Evolutionary conservation across 2,797 vertebrate genomes (phyloP).

Genomic region (Phaenicophaeus curvirostris): DNA sequence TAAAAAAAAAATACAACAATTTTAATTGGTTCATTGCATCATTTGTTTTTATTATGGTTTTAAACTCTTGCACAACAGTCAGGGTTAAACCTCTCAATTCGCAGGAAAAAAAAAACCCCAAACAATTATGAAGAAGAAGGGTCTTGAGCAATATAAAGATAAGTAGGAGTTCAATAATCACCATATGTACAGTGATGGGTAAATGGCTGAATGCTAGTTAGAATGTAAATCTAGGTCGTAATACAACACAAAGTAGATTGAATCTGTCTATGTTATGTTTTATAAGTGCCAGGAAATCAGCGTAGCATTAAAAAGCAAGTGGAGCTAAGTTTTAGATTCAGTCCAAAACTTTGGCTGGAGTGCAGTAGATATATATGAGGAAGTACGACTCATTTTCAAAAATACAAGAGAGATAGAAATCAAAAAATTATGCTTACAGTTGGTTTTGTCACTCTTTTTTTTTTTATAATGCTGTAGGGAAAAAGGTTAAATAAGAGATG

Average conservation of each 20-base stretch:
- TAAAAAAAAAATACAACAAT: conserved; percentile 64
- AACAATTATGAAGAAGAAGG: not conserved
- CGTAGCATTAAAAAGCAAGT: not conserved
- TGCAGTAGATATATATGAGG: not conserved
- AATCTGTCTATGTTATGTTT: not conserved
- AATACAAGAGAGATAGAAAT: not conserved
- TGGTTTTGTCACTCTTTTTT: not conserved
- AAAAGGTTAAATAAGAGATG: not conserved
- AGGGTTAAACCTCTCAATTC: not conserved
- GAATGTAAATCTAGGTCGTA: not conserved
- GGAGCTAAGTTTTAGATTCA: not conserved
- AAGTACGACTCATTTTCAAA: not conserved
- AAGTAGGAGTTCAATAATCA: not conserved
- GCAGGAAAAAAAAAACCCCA: not conserved
- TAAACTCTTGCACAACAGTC: conserved; percentile 29
- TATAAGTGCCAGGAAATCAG: not conserved
- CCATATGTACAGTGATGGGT: not conserved
- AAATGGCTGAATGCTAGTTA: not conserved
- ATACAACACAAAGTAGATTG: not conserved
- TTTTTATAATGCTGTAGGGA: not conserved
- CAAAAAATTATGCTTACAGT: not conserved
- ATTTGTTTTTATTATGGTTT: conserved; percentile 54
- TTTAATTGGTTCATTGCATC: conserved; percentile 70
- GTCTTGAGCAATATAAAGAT: not conserved
- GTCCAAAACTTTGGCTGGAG: not conserved